Evolutionary conservation across 2,888 invertebrate species (phyloP).

Genomic region (Mellilla xanthometata): DNA sequence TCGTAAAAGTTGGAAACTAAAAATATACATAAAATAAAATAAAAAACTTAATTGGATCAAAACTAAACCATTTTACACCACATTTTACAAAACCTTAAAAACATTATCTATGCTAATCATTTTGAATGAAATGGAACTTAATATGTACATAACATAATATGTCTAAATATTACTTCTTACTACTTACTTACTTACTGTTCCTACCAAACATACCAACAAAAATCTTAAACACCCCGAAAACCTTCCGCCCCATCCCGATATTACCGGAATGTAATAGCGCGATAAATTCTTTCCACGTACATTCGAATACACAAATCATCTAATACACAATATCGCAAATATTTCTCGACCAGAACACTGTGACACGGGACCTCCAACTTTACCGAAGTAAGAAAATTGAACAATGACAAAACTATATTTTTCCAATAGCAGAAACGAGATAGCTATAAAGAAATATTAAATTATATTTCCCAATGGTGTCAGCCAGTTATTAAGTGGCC

Average conservation of each 20-base stretch:
- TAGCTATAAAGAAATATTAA: constrained; percentile 74
- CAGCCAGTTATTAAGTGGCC: constrained; percentile 83
- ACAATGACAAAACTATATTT: constrained; percentile 50
- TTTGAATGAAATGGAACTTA: no score
- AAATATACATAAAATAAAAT: no score
- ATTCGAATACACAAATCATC: constrained; percentile 75
- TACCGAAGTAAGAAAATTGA: constrained; percentile 59
- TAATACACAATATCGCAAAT: constrained; percentile 78
- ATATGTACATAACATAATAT: no score
- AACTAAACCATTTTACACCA: no score
- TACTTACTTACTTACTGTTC: no score
- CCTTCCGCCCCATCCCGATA: constrained; percentile 36
- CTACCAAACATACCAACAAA: constrained; percentile 8
- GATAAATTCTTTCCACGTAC: constrained; percentile 63
- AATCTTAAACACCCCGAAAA: constrained; percentile 23
- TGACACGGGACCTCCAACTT: constrained; percentile 61
- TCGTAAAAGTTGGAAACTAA: no score
- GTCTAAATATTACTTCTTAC: no score
- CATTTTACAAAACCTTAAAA: no score
- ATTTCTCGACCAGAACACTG: constrained; percentile 75
- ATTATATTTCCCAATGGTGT: constrained; percentile 84
- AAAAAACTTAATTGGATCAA: no score
- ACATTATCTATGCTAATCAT: no score
- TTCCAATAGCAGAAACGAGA: constrained; percentile 45
- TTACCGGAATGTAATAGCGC: constrained; percentile 44